These are phyloP conservation scores for Paramisgurnus dabryanus DNA, from an alignment of 2,113 vertebrate genomes.

Conservation along the genomic window DNA sequence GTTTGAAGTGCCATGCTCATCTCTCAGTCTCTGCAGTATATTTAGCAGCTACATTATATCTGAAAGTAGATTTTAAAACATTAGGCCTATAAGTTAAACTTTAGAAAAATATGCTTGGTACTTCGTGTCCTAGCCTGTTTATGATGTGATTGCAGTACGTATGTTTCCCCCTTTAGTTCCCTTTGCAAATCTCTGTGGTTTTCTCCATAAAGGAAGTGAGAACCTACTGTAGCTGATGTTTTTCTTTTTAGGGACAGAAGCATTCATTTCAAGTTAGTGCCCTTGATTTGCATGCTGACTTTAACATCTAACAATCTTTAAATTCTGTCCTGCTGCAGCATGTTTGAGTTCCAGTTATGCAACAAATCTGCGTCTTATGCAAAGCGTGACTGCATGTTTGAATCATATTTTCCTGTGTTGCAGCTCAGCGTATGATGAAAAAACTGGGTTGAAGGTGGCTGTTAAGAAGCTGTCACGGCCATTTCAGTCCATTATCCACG, in stretches of 20 bases:
- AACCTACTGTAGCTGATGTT: not conserved
- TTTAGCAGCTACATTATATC: not conserved
- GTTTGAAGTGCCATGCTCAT: slow-evolving; percentile 27
- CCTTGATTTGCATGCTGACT: not conserved
- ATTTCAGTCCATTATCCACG: slow-evolving; percentile 97
- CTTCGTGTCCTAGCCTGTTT: too few relatives aligned
- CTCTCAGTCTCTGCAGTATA: not conserved
- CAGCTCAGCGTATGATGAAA: slow-evolving; percentile 88
- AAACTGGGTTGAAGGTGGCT: slow-evolving; percentile 82
- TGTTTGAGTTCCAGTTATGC: slow-evolving; percentile 9
- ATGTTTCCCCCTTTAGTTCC: not conserved
- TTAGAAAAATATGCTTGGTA: too few relatives aligned
- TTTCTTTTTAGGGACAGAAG: not conserved
- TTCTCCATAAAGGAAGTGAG: slow-evolving; percentile 16
- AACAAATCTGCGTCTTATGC: not conserved
- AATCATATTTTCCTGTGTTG: not conserved
- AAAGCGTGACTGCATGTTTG: not conserved
- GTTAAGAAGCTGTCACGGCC: slow-evolving; percentile 98
- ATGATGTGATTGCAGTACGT: not conserved
- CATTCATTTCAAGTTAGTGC: not conserved
- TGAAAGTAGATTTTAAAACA: too few relatives aligned
- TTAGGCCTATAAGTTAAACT: too few relatives aligned
- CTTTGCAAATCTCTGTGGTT: not conserved
- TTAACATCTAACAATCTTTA: not conserved
- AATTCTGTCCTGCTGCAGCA: slow-evolving; percentile 27